phyloP scores from a whole-genome alignment of 2,113 vertebrate genomes.

The Sander vitreus region DNA sequence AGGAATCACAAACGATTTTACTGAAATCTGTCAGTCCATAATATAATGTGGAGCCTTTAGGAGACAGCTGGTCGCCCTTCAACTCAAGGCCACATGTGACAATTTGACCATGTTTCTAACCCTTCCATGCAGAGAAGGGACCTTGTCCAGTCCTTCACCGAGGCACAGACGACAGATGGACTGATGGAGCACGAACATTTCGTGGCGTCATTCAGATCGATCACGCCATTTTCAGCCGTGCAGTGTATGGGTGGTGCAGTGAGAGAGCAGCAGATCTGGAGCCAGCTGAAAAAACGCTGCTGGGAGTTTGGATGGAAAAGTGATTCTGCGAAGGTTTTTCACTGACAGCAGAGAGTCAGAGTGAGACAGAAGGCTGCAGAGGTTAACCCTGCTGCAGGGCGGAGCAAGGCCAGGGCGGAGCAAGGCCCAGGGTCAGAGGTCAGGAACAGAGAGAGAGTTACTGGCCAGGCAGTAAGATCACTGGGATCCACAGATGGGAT shows the following conservation, averaged over 20 bases:
- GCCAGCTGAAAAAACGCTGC: background rate
- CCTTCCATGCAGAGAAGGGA: background rate
- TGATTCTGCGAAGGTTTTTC: slow-evolving; percentile 4
- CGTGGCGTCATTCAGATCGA: slow-evolving; percentile 22
- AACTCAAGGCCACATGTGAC: slow-evolving; percentile 1
- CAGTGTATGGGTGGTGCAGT: slow-evolving; percentile 14
- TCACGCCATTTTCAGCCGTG: slow-evolving; percentile 16
- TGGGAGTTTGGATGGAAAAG: background rate
- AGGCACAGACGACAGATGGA: slow-evolving; percentile 19
- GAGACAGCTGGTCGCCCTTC: slow-evolving; percentile 12
- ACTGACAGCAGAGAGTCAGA: background rate
- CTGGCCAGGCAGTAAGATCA: background rate
- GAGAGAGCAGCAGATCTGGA: slow-evolving; percentile 9
- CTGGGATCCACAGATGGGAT: slow-evolving; percentile 6
- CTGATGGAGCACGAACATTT: slow-evolving; percentile 24
- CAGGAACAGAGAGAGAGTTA: slow-evolving; percentile 3
- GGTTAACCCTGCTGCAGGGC: slow-evolving; percentile 29
- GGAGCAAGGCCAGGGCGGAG: slow-evolving; percentile 13
- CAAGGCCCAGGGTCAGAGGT: slow-evolving; percentile 33
- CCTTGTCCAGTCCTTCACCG: slow-evolving; percentile 46
- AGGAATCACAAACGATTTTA: background rate
- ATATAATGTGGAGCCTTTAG: background rate
- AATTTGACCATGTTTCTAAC: background rate
- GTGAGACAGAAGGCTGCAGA: slow-evolving; percentile 18
- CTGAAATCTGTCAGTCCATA: background rate